Evolutionary conservation across 1,140 invertebrate species (phyloP).

Genomic region (Microplitis demolitor): DNA sequence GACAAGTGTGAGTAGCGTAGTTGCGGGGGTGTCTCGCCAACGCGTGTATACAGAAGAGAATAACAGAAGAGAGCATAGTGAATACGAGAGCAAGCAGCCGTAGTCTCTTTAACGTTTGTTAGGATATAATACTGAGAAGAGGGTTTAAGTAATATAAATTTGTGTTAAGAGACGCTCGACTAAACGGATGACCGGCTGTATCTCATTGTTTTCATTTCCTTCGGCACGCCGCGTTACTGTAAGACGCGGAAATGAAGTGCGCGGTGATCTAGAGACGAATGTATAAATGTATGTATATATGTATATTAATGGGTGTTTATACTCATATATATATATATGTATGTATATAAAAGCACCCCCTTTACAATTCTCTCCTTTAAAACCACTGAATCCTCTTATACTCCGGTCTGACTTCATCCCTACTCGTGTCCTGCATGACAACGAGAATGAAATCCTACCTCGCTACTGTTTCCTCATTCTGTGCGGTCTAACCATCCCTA

Average conservation of each 20-base stretch:
- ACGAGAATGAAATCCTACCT: conserved; percentile 23
- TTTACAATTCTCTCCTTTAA: conserved; percentile 7
- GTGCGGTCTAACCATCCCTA: not conserved
- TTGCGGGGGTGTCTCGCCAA: not conserved
- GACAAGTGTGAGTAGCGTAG: not conserved
- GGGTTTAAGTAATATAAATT: conserved; percentile 32
- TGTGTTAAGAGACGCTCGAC: conserved; percentile 24
- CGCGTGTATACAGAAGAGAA: not conserved
- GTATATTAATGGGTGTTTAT: not conserved
- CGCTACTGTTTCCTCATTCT: not conserved
- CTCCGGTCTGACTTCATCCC: conserved; percentile 25
- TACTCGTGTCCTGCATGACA: conserved; percentile 30
- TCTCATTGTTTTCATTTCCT: conserved; percentile 43
- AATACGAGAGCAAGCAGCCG: not conserved
- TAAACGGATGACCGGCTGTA: conserved; percentile 40
- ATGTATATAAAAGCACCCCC: not conserved
- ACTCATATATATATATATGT: not conserved
- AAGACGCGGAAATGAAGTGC: conserved; percentile 50
- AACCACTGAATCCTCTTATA: conserved; percentile 24
- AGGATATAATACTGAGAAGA: not conserved
- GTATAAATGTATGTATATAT: too few relatives aligned
- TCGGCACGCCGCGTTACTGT: conserved; percentile 31
- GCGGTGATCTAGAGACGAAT: conserved; percentile 33
- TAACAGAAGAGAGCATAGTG: not conserved
- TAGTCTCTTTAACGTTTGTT: too few relatives aligned